Base-by-base conservation (phyloP, 2,888 invertebrate genomes). In the Axea sp. region DNA sequence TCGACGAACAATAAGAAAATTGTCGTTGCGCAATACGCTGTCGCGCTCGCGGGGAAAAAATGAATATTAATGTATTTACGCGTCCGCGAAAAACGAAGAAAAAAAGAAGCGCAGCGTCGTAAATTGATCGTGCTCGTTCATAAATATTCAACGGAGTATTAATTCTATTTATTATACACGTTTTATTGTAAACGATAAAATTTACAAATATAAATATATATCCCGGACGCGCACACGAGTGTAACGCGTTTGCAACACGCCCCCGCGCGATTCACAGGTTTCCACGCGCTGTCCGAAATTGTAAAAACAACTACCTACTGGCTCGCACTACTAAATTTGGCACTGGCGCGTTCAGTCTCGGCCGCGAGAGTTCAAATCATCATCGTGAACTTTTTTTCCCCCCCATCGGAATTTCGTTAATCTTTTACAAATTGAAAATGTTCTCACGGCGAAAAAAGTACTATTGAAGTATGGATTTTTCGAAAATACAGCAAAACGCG, bases 101-200 rank as follows among this genome's bases (percentile, higher is more conserved):
- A 45, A 55, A 65, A 55, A 30, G 37, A 22, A 8, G 8, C 9
- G 22, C 22, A 14, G n/a, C 14, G 49, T 51, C 41, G 33, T 64
- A 51, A 64, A 64, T 64, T 19, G 39, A 30, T 14, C 47, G n/a
- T 28, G 14, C 26, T 35, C 51, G 51, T 5, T 26, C 51, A 64
- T 64, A 64, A 51, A 64, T 64, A 64, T 64, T 51, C 33, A 51
- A 33, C 51, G 12, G 19, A 51, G 41, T 64, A 64, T 64, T 51
- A 49, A 64, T 51, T 64, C 41, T 64, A 64, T 64, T 51, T 64
- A 26, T 33, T 41, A 51, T 64, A 41, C 12, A 8, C 51, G 51
- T 28, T 49, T 49, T 62, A 49, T 49, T 51, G 47, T 14, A 26
- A 19, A 33, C 43, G 51, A 51, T 51, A 41, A 51, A 64, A 64